phyloP scores from a whole-genome alignment of 2,888 invertebrate genomes.

The Gymnosoma rotundatum region DNA sequence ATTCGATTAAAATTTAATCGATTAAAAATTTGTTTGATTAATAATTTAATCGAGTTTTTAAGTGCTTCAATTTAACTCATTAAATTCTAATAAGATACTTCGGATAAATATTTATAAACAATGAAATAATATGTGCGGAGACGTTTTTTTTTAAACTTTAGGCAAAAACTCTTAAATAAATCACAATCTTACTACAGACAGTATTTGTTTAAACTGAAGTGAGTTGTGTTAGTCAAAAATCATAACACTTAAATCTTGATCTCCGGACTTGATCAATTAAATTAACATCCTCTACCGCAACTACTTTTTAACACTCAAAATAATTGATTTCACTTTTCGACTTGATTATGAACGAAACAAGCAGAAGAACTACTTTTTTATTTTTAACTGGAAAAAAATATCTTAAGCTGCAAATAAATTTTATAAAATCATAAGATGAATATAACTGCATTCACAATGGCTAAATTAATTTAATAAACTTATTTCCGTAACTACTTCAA shows the following conservation, averaged over 20 bases:
- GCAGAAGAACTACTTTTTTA: not conserved
- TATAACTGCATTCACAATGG: constrained; percentile 20
- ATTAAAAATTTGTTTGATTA: too few relatives aligned
- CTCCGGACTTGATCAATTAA: constrained; percentile 5
- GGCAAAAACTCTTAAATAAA: too few relatives aligned
- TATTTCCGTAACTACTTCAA: constrained; percentile 28
- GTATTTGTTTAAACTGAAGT: too few relatives aligned
- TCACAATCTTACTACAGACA: too few relatives aligned
- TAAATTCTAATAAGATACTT: too few relatives aligned
- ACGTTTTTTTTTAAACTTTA: too few relatives aligned
- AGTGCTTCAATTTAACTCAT: too few relatives aligned
- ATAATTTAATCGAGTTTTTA: too few relatives aligned
- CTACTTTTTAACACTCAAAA: not conserved
- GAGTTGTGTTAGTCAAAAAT: constrained; percentile 1
- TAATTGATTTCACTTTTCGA: constrained; percentile 16
- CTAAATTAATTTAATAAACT: not conserved
- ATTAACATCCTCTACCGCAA: not conserved
- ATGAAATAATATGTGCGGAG: too few relatives aligned
- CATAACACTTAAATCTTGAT: not conserved
- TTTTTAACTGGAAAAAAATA: constrained; percentile 1
- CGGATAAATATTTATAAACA: too few relatives aligned
- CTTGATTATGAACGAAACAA: not conserved
- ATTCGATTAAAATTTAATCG: too few relatives aligned
- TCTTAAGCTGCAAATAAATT: not conserved
- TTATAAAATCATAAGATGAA: constrained; percentile 2